Percentiles rank a stretch among this genome's conserved stretches.
phyloP scores from a whole-genome alignment of 2,888 invertebrate species.

The Antheraea yamamai region DNA sequence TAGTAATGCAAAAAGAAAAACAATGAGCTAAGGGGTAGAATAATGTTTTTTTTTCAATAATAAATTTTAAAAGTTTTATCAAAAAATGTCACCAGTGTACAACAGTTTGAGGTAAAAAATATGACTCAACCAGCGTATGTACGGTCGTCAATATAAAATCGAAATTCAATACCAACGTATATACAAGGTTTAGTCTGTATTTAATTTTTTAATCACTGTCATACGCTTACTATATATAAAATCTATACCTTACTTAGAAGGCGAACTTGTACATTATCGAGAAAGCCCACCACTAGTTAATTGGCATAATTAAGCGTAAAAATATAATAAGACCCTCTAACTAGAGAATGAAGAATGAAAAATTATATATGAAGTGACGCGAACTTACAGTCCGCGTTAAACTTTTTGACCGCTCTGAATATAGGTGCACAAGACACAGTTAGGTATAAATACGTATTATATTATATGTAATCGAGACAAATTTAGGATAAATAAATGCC shows the following conservation, averaged over 20 bases:
- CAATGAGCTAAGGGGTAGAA: no score
- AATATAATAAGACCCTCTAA: background rate
- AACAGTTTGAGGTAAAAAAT: constrained; percentile 37
- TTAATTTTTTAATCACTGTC: background rate
- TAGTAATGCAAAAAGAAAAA: background rate
- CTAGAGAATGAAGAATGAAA: background rate
- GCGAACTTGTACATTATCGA: background rate
- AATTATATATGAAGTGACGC: no score
- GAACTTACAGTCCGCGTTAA: no score
- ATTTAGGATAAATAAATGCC: no score
- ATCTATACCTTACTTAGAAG: background rate
- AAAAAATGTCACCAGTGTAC: constrained; percentile 1
- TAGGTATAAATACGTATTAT: no score
- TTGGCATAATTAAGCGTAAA: background rate
- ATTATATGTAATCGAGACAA: no score
- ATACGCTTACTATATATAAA: background rate
- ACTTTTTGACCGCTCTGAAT: no score
- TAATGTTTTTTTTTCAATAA: no score
- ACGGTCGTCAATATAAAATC: constrained; percentile 33
- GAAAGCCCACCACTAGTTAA: constrained; percentile 10
- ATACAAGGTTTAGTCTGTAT: constrained; percentile 39
- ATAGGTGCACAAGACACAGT: no score
- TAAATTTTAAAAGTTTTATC: background rate
- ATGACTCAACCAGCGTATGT: constrained; percentile 35
- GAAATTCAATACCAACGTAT: constrained; percentile 57